Percentiles rank a stretch among this genome's conserved stretches.
phyloP scores from a whole-genome alignment of 2,797 vertebrate species.

The Petrocephalus schoutedeni region DNA sequence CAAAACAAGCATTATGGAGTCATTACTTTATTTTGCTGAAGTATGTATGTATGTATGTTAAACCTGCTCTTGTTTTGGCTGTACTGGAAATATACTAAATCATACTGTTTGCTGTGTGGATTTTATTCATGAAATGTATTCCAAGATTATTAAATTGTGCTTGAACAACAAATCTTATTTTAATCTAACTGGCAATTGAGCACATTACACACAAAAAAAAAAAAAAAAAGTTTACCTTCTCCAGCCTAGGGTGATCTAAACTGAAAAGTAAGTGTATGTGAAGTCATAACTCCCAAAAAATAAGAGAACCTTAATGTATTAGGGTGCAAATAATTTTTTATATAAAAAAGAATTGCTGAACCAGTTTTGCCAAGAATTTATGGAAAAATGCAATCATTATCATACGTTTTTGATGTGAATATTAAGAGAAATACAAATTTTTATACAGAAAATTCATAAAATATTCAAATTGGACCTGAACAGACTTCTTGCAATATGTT shows the following conservation, averaged over 20 bases:
- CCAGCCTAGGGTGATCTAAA: background rate
- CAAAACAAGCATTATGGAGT: background rate
- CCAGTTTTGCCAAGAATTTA: background rate
- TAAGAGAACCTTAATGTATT: background rate
- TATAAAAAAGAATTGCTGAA: background rate
- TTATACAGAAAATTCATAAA: background rate
- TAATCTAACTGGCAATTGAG: background rate
- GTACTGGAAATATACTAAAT: conserved; percentile 8
- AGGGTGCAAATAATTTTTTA: background rate
- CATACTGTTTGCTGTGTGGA: background rate
- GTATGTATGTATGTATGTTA: conserved; percentile 13
- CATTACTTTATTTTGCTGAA: conserved; percentile 2
- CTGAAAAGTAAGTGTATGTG: background rate
- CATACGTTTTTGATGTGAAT: background rate
- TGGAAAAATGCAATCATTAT: background rate
- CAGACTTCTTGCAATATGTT: background rate
- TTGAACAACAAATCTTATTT: background rate
- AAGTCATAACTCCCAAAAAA: background rate
- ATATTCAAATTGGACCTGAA: background rate
- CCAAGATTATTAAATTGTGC: background rate
- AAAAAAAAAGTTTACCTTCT: background rate
- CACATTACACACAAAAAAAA: background rate
- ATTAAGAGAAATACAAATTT: background rate
- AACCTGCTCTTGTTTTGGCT: background rate
- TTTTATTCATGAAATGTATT: conserved; percentile 12